A percentile compares a stretch with the other conserved stretches of the same genome.
These are phyloP conservation scores for Augochlorella aurata DNA, from an alignment of 2,888 invertebrate genomes.

Conservation along the genomic window DNA sequence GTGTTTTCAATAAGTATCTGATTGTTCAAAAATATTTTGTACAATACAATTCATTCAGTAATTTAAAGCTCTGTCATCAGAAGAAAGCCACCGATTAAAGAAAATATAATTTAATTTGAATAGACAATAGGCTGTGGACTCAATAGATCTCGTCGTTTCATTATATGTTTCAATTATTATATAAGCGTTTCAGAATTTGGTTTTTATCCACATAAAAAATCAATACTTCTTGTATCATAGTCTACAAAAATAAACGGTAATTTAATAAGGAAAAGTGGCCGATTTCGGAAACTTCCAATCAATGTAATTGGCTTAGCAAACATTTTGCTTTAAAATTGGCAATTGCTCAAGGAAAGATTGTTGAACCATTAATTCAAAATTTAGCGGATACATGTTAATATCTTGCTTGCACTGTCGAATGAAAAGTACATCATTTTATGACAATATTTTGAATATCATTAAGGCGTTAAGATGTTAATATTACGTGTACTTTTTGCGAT, in stretches of 20 bases:
- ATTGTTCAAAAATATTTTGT: conserved; percentile 18
- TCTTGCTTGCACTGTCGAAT: conserved; percentile 47
- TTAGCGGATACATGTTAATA: conserved; percentile 31
- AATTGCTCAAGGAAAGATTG: conserved; percentile 31
- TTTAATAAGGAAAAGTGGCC: conserved; percentile 34
- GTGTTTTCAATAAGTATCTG: conserved; percentile 11
- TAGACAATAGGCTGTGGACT: conserved; percentile 19
- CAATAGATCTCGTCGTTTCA: conserved; percentile 3
- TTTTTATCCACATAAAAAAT: conserved; percentile 37
- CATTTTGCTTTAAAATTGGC: conserved; percentile 44
- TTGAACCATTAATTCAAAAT: conserved; percentile 44
- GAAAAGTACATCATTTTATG: conserved; percentile 52
- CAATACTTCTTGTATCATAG: conserved; percentile 43
- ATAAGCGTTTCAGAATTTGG: conserved; percentile 25
- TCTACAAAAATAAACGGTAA: conserved; percentile 59
- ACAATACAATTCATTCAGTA: conserved; percentile 39
- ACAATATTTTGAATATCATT: conserved; percentile 45
- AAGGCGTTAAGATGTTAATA: conserved; percentile 55
- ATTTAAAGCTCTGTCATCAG: conserved; percentile 25
- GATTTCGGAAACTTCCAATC: conserved; percentile 37
- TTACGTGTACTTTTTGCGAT: conserved; percentile 54
- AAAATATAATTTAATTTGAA: conserved; percentile 12
- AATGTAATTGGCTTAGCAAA: conserved; percentile 36
- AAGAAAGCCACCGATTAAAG: not conserved
- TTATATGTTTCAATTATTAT: conserved; percentile 19